Base-by-base conservation (phyloP, 2,888 invertebrate genomes). In the Stegana nigrithorax region DNA sequence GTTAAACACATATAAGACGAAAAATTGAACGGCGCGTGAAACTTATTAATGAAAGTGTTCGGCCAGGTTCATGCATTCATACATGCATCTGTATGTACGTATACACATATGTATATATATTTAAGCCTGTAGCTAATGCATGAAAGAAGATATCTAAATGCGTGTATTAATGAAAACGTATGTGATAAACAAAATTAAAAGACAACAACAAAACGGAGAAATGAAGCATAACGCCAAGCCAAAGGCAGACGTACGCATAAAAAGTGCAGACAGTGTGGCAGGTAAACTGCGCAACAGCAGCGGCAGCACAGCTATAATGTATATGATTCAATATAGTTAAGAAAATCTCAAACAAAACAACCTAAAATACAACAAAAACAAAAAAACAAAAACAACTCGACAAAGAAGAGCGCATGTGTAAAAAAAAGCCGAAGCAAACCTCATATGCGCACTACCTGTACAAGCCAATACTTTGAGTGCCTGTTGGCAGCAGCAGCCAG, bases 11-110 rank as follows among this genome's bases (percentile, higher is more conserved):
- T 12, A 12, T 7, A 25, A 19, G 32, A 53, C 32, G 75, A 80
- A 79, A 79, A 75, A 77, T 67, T 77, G 80, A 75, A 73, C 73
- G 75, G 68, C 80, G 78, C 80, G 78, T 76, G 75, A 79, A 79
- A 79, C 75, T 75, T 79, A 79, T 79, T 79, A 79, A 79, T 77
- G 75, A 75, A 77, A 79, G 75, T 80, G 66, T 70, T 69, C 75
- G 42, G 50, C 29, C 6, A 29, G 29, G 29, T 12, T n/a, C 10
- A 39, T 39, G 14, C 6, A 42, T 14, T 2, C 42, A 6, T 14
- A 42, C n/a, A 17, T 6, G 17, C 12, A 42, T 2, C 12, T 39
- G 14, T 29, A 29, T 29, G 39, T 17, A 17, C 55, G 53, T 29
- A 32, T 29, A 29, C 29, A 72, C 71, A 64, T 68, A 66, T 71